Evolutionary conservation across 2,888 invertebrate genomes (phyloP).

Genomic region (Nomada fabriciana): DNA sequence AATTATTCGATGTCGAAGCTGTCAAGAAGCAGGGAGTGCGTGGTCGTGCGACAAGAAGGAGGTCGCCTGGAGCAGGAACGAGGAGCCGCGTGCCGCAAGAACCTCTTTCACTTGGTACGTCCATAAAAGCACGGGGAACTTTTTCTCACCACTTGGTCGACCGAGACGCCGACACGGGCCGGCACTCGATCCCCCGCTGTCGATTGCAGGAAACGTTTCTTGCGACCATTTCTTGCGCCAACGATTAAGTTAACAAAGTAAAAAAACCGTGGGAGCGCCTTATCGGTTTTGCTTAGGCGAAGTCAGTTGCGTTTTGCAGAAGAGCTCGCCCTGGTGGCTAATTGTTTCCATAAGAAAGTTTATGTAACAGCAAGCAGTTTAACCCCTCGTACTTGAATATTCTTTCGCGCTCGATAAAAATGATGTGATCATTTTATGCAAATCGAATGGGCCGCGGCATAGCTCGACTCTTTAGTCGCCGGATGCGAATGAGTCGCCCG

Average conservation of each 20-base stretch:
- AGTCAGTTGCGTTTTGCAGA: no score
- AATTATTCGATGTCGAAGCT: constrained; percentile 57
- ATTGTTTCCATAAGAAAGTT: neutral
- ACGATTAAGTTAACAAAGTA: constrained; percentile 6
- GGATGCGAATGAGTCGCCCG: neutral
- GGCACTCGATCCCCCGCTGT: constrained; percentile 1
- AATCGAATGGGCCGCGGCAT: neutral
- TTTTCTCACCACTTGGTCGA: constrained; percentile 34
- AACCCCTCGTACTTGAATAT: no score
- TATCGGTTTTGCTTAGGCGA: neutral
- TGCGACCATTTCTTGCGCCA: constrained; percentile 14
- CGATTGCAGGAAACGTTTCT: constrained; percentile 24
- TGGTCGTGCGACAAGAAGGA: constrained; percentile 44
- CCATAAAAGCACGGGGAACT: constrained; percentile 53
- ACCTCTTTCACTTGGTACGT: constrained; percentile 32
- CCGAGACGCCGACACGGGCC: constrained; percentile 21
- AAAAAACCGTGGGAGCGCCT: constrained; percentile 2
- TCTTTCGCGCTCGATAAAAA: no score
- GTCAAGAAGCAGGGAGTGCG: constrained; percentile 24
- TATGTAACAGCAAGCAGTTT: neutral
- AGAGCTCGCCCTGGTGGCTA: neutral
- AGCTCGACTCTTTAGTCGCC: neutral
- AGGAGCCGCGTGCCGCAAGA: constrained; percentile 46
- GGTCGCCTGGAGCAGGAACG: constrained; percentile 19
- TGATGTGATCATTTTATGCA: neutral